Evolutionary conservation across 2,113 vertebrate genomes (phyloP).

Genomic region (Hippocampus barbouri): DNA sequence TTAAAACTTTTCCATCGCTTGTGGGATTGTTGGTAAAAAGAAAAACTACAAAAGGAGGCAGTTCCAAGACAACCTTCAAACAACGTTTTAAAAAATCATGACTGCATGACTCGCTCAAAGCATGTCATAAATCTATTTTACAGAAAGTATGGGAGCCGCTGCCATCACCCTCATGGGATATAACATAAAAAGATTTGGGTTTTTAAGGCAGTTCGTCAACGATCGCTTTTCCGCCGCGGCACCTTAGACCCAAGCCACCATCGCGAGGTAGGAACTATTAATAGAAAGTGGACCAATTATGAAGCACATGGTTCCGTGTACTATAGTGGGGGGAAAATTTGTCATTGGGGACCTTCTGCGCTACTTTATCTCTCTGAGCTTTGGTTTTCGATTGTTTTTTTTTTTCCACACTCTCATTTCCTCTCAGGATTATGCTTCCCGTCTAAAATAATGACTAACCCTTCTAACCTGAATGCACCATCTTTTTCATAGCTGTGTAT

Average conservation of each 20-base stretch:
- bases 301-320: constrained; percentile 62
- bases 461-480: constrained; percentile 9
- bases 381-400: constrained; percentile 29
- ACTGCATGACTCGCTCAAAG: constrained; percentile 22
- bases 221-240: constrained; percentile 39
- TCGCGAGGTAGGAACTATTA: constrained; percentile 65
- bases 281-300: constrained; percentile 71
- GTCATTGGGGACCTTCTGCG: constrained; percentile 36
- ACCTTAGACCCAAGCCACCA: constrained; percentile 37
- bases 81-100: constrained; percentile 25
- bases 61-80: constrained; percentile 21
- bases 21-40: constrained; percentile 38
- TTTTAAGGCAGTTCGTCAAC: constrained; percentile 17
- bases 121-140: constrained; percentile 12
- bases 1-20: constrained; percentile 31
- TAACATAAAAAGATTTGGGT: not conserved
- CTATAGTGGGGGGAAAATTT: constrained; percentile 47
- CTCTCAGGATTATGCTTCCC: constrained; percentile 2
- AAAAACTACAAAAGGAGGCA: constrained; percentile 2
- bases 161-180: not conserved
- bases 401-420: constrained; percentile 8
- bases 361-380: constrained; percentile 32
- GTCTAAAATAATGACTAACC: constrained; percentile 4
- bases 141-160: constrained; percentile 6
- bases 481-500: not conserved